A percentile compares a stretch with the other conserved stretches of the same genome.
phyloP scores from a whole-genome alignment of 2,888 invertebrate species.

The Eupithecia exiguata region DNA sequence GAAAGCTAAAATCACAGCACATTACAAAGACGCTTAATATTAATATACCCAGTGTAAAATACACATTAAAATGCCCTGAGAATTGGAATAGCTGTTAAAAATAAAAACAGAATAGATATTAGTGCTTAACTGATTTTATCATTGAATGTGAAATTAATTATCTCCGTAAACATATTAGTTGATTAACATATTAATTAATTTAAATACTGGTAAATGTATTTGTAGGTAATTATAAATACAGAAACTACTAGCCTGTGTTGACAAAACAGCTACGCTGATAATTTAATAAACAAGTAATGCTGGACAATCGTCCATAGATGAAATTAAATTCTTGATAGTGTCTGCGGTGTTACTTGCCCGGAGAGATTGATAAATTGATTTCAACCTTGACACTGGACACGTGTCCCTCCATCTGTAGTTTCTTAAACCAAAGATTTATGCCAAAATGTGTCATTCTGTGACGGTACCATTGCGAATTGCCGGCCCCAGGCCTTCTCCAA shows the following conservation, averaged over 20 bases:
- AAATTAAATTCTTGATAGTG: no score
- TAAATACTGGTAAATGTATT: conserved; percentile 34
- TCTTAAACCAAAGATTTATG: no score
- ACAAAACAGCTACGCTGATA: conserved; percentile 11
- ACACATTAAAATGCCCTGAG: conserved; percentile 31
- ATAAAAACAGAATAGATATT: conserved; percentile 36
- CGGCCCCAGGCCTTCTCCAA: not conserved
- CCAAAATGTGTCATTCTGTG: no score
- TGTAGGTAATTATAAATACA: conserved; percentile 26
- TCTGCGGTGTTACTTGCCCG: no score
- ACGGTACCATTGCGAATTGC: no score
- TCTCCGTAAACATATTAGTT: conserved; percentile 33
- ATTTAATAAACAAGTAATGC: not conserved
- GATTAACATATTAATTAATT: conserved; percentile 39
- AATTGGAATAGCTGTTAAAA: conserved; percentile 31
- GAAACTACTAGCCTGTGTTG: conserved; percentile 24
- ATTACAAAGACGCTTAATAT: conserved; percentile 17
- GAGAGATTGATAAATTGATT: no score
- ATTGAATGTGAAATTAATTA: conserved; percentile 37
- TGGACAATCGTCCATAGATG: no score
- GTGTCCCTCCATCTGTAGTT: no score
- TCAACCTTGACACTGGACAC: no score
- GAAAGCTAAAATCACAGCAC: conserved; percentile 17
- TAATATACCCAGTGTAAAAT: conserved; percentile 26
- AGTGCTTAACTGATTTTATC: conserved; percentile 31